A percentile compares a stretch with the other conserved stretches of the same genome.
Evolutionary conservation across 2,113 vertebrate genomes (phyloP).

Genomic region (Rhineura floridana): DNA sequence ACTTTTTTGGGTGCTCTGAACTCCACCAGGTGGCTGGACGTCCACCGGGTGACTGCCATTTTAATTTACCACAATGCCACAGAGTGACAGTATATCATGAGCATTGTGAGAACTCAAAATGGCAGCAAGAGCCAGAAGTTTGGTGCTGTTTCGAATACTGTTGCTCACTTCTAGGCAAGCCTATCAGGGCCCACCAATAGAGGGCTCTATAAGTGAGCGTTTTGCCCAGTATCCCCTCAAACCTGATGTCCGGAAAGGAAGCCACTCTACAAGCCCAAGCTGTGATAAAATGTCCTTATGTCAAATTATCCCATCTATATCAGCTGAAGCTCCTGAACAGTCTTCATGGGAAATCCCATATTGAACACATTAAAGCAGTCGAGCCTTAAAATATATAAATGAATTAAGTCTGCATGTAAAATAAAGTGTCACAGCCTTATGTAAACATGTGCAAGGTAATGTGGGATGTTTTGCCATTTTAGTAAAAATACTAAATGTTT

Average conservation of each 20-base stretch:
- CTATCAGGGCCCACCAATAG: no score
- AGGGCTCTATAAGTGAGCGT: no score
- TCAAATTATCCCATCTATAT: background rate
- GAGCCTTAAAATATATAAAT: background rate
- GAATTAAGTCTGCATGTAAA: background rate
- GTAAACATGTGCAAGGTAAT: background rate
- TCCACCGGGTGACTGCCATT: no score
- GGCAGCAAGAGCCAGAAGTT: no score
- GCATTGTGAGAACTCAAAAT: no score
- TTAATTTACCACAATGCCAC: no score
- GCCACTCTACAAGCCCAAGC: background rate
- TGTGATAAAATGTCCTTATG: background rate
- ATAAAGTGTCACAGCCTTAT: background rate
- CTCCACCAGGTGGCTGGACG: no score
- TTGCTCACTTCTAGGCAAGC: no score
- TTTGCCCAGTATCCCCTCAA: no score
- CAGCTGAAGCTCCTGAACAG: background rate
- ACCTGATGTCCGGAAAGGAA: background rate
- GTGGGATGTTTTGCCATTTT: background rate
- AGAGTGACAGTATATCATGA: no score
- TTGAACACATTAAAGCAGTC: background rate
- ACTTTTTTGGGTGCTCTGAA: no score
- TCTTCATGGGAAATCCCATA: background rate
- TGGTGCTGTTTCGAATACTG: no score
- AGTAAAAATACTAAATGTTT: background rate